Percentiles rank a stretch among this genome's conserved stretches.
phyloP scores from a whole-genome alignment of 2,797 vertebrate genomes.

The Jordanella pulchra region DNA sequence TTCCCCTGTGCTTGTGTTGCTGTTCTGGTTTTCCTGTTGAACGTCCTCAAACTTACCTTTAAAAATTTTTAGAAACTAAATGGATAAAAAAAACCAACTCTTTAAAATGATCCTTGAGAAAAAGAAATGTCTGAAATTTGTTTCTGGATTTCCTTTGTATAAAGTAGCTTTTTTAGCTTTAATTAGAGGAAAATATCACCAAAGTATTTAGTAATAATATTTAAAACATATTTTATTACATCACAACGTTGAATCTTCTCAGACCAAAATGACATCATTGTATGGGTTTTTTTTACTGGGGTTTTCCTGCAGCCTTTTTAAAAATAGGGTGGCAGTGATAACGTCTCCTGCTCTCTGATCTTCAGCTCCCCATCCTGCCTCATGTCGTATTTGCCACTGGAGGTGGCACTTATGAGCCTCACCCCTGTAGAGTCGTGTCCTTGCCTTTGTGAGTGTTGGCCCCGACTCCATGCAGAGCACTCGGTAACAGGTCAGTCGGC shows the following conservation, averaged over 20 bases:
- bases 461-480: slow-evolving; percentile 42
- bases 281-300: not conserved
- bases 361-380: slow-evolving; percentile 16
- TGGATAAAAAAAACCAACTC: not conserved
- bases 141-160: too few species aligned
- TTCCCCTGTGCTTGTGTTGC: too few species aligned
- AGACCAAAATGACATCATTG: not conserved
- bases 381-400: not conserved
- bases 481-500: slow-evolving; percentile 52
- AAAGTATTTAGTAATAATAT: not conserved
- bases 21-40: not conserved
- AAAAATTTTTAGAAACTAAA: not conserved
- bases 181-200: not conserved
- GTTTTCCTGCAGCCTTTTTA: slow-evolving; percentile 1
- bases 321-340: slow-evolving; percentile 23
- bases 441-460: slow-evolving; percentile 22
- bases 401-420: slow-evolving; percentile 25
- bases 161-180: not conserved
- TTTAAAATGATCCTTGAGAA: not conserved
- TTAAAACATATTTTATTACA: not conserved
- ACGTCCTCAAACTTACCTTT: not conserved
- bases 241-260: not conserved
- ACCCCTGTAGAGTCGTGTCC: slow-evolving; percentile 32
- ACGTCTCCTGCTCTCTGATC: slow-evolving; percentile 30
- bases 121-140: too few species aligned